Conservation (phyloP, 2,797 vertebrate genomes). For the Leuciscus waleckii region DNA sequence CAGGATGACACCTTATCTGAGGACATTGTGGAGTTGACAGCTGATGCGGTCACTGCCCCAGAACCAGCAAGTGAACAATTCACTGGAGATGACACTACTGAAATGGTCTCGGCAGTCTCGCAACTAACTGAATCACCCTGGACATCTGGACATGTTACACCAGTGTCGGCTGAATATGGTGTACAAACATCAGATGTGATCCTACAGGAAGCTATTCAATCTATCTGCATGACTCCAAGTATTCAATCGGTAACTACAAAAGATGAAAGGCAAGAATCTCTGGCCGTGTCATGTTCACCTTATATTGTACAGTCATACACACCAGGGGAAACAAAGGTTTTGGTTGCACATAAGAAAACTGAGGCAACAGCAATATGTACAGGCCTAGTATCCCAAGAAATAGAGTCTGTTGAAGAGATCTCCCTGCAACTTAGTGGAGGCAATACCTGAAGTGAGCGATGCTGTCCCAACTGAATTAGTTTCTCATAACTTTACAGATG, state of each 20-base stretch:
- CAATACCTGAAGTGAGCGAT: slow-evolving; percentile 65
- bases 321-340: slow-evolving; percentile 59
- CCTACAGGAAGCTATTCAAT: slow-evolving; percentile 83
- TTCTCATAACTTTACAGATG: slow-evolving; percentile 61
- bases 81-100: slow-evolving; percentile 85
- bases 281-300: slow-evolving; percentile 45
- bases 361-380: slow-evolving; percentile 62
- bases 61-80: slow-evolving; percentile 78
- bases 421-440: slow-evolving; percentile 61
- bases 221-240: slow-evolving; percentile 68
- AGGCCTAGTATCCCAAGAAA: slow-evolving; percentile 59
- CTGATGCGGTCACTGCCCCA: slow-evolving; percentile 84
- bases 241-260: slow-evolving; percentile 59
- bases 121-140: slow-evolving; percentile 85
- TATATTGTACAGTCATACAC: slow-evolving; percentile 61
- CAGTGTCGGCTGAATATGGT: slow-evolving; percentile 77
- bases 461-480: slow-evolving; percentile 64
- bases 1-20: slow-evolving; percentile 78
- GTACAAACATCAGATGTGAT: slow-evolving; percentile 76
- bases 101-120: slow-evolving; percentile 95
- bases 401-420: slow-evolving; percentile 60
- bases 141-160: slow-evolving; percentile 88
- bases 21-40: slow-evolving; percentile 81
- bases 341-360: slow-evolving; percentile 62
- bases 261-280: slow-evolving; percentile 57